Conservation (phyloP, 2,113 vertebrate genomes). For the Rostratula benghalensis region DNA sequence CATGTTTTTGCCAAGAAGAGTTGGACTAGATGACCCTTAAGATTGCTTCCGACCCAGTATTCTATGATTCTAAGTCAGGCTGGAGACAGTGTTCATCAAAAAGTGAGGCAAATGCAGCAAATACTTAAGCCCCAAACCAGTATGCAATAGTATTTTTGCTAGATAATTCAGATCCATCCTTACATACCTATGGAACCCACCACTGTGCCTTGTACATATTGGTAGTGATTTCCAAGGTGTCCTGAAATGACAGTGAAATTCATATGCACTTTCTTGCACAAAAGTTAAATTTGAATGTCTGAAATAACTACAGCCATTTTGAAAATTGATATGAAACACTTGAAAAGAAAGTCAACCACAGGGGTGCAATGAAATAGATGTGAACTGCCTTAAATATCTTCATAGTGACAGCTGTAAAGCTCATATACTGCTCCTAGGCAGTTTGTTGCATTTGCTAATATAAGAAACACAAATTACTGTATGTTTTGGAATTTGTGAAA, state of each 20-base stretch:
- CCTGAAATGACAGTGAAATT: background rate
- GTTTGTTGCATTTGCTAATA: background rate
- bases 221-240: background rate
- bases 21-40: background rate
- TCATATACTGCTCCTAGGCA: background rate
- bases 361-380: background rate
- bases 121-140: background rate
- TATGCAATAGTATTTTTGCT: background rate
- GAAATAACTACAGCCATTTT: background rate
- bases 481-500: background rate
- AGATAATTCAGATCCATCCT: background rate
- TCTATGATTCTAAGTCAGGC: background rate
- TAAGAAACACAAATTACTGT: background rate
- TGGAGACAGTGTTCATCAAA: background rate
- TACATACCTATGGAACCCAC: background rate
- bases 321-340: background rate
- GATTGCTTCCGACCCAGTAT: background rate
- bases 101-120: background rate
- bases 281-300: background rate
- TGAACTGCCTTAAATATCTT: background rate
- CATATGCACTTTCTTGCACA: background rate
- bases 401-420: background rate
- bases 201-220: background rate
- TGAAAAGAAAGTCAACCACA: background rate
- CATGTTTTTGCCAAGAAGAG: background rate